These are phyloP conservation scores for Eumacrocentrus americanus DNA, from an alignment of 2,888 invertebrate species.

Conservation along the genomic window DNA sequence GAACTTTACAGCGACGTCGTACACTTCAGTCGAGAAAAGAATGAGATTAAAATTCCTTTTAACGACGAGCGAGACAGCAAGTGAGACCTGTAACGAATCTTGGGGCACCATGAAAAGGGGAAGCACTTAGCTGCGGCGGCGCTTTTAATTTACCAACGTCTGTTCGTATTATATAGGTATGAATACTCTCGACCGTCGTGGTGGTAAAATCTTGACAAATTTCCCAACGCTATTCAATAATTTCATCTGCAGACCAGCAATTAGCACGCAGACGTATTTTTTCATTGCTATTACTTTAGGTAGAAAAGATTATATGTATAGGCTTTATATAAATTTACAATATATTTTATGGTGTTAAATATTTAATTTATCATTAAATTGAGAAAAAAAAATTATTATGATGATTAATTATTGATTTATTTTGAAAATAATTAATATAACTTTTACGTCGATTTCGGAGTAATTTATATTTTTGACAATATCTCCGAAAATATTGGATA, in stretches of 20 bases:
- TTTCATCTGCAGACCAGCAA: conserved; percentile 19
- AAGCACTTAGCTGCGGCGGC: conserved; percentile 44
- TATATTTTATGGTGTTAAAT: too few species aligned
- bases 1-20: conserved; percentile 39
- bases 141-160: conserved; percentile 50
- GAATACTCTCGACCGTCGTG: background rate
- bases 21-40: conserved; percentile 46
- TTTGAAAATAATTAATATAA: too few species aligned
- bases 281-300: too few species aligned
- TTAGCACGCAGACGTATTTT: conserved; percentile 26
- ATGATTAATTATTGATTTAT: too few species aligned
- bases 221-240: conserved; percentile 32
- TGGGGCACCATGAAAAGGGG: conserved; percentile 34
- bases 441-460: too few species aligned
- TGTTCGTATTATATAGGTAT: conserved; percentile 8
- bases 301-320: conserved; percentile 6
- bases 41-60: conserved; percentile 54
- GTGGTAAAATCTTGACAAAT: conserved; percentile 44
- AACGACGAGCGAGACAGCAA: conserved; percentile 38
- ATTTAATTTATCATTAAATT: too few species aligned
- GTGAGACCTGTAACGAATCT: conserved; percentile 33
- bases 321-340: too few species aligned
- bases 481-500: too few species aligned
- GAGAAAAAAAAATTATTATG: too few species aligned
- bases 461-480: too few species aligned